Base-by-base conservation (phyloP, 1,140 invertebrate species). In the Drosophila cardini region DNA sequence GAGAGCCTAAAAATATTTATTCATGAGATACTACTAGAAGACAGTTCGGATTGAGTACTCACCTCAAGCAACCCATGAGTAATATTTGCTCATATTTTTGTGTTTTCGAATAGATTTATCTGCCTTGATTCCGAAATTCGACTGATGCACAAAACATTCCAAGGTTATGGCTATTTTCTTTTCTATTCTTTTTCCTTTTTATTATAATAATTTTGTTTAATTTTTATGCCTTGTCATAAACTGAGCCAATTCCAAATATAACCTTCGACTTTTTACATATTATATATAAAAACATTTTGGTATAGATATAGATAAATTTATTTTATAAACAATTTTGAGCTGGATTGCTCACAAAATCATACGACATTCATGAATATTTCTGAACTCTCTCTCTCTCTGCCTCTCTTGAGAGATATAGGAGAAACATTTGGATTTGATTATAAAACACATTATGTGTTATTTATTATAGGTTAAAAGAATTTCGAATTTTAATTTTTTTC, bases 161-260 rank as follows among this genome's bases (percentile, higher is more conserved):
- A 77, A 77, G 75, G 75, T 74, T 77, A 68, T 52, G 60, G 45
- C 43, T 50, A 58, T 62, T 72, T 65, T 55, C 30, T 70, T 52
- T 48, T 21, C 21, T 62, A 65, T 65, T 55, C 30, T 70, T 52
- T 48, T 21, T 48, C 30, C 32, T 52, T 32, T 52, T 46, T 58
- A 67, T 73, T 40, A 42, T 40, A 13, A 73, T 61, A 53, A 55
- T 56, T 74, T 74, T 63, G 38, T 42, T 43, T 68, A 69, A 50
- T 32, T 57, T 64, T 46, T 68, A 30, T 34, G 70, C 40, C 57
- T 52, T 40, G 56, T 55, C 71, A 73, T 69, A 73, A 58, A 61
- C 21, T 62, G 13, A 30, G 48, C 38, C 16, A 60, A 60, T 67
- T 67, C 46, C 70, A 68, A 68, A 60, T 68, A 21, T 68, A 68